Evolutionary conservation across 1,140 invertebrate species (phyloP), one percentile per base, ranked within the genome.

Genomic region (Microplitis mediator): DNA sequence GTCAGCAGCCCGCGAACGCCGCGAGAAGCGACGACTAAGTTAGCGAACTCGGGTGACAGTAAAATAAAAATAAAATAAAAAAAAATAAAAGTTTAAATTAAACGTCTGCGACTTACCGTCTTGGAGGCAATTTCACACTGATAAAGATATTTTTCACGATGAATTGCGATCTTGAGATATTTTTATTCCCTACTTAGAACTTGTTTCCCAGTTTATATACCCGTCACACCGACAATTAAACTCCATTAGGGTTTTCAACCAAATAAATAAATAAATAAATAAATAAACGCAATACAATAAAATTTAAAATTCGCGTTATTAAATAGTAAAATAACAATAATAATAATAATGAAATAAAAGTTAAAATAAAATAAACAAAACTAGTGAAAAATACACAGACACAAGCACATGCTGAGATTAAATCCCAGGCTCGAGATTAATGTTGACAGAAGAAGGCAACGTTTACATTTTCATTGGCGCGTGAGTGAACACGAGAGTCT

Each of bases 401-500:
- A 45, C 39, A 45, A 45, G 39, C 39, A 45, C 39, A 45, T 45
- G 39, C 39, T 45, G 39, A 45, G 39, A 45, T 45, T 45, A 45
- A 45, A 45, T 66, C 52, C 52, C 23, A 32, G 32, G 3, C 56
- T 34, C 23, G 50, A 68, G 52, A 68, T 68, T 68, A 68, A 68
- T 68, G 65, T 68, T 68, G 51, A 68, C 65, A 51, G 14, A 68
- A 52, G 36, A 56, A 52, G 34, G 52, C 54, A 56, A 56, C 52
- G 51, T 54, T 56, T 68, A 68, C 65, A 68, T 68, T 68, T 68
- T 68, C 65, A 68, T 68, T 68, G 65, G 65, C 34, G 36, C 23
- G 50, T 56, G 56, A 68, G 50, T 56, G 52, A 66, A 32, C 23
- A 45, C 36, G 36, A 63, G 34, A 64, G 45, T 52, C 3, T 50